phyloP scores from a whole-genome alignment of 2,113 vertebrate species.

The Misgurnus anguillicaudatus region DNA sequence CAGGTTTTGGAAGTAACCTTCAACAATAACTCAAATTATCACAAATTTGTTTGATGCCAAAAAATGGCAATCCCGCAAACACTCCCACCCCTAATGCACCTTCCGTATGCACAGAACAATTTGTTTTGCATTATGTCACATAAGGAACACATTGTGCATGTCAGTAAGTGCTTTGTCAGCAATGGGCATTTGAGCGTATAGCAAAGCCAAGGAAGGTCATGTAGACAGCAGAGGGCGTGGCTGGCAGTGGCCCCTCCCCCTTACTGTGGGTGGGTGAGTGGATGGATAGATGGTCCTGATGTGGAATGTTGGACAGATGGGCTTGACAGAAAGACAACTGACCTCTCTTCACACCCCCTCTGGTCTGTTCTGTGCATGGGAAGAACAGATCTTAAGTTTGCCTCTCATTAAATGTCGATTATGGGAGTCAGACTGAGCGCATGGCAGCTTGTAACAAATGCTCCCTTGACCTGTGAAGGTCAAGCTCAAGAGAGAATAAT shows the following conservation, averaged over 20 bases:
- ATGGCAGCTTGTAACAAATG: conserved; percentile 70
- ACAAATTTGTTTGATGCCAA: background rate
- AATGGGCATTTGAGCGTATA: conserved; percentile 23
- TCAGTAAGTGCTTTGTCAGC: conserved; percentile 50
- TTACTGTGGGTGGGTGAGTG: conserved; percentile 44
- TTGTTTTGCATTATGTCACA: conserved; percentile 53
- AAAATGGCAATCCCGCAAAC: background rate
- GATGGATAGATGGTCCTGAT: conserved; percentile 64
- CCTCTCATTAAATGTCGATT: conserved; percentile 81
- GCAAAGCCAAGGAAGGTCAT: conserved; percentile 43
- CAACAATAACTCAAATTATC: too few relatives aligned
- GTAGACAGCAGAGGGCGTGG: conserved; percentile 46
- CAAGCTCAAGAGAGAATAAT: conserved; percentile 66
- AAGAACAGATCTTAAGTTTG: conserved; percentile 66
- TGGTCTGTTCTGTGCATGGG: conserved; percentile 56
- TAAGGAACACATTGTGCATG: conserved; percentile 47
- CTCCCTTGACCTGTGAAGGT: conserved; percentile 74
- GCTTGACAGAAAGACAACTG: conserved; percentile 75
- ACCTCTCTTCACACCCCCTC: conserved; percentile 49
- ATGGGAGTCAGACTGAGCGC: conserved; percentile 75
- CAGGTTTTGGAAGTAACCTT: too few relatives aligned
- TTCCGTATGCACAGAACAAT: conserved; percentile 48
- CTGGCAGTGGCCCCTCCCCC: conserved; percentile 12
- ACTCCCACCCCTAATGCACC: conserved; percentile 11
- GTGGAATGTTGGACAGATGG: conserved; percentile 76